Base-by-base conservation (phyloP, 2,113 vertebrate species). In the Eolophus roseicapilla region DNA sequence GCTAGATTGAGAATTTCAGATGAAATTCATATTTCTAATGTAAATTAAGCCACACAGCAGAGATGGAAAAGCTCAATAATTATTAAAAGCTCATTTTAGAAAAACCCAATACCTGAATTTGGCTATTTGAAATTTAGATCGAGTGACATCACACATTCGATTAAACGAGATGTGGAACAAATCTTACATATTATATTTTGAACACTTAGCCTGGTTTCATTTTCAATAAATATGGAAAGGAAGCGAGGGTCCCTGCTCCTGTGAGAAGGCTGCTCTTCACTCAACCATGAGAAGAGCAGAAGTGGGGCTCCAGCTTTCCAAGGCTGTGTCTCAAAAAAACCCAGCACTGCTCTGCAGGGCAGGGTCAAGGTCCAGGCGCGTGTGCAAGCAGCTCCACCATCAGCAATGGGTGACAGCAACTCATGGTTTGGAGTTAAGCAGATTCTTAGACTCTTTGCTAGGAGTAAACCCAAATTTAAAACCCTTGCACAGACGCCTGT, bases 31-130 rank as follows among this genome's bases (percentile, higher is more conserved):
- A 77, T 82, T 88, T 82, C 60, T 35, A 33, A 89, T 92, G 76
- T 43, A 88, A 91, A 93, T 95, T n/a, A 78, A 59, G 71, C 60
- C 59, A 64, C 39, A 35, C 0, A 43, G 71, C 76, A 74, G 81
- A 89, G 85, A 86, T 68, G 24, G 62, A 79, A 69, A 78, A 70
- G 52, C 67, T 86, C 85, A 75, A n/a, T 68, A 91, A 82, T 75
- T 89, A 82, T 82, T 93, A 84, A 83, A 87, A 93, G 78, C 91
- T 90, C 76, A 29, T 70, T 68, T 88, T 35, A 82, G 49, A 64
- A 74, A 50, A 69, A 67, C 4, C 39, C 68, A 46, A 24, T 86
- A 86, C 82, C 84, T 50, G 81, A 67, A 68, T 57, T 60, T 31
- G 83, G 44, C 71, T 52, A 43, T 39, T 76, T 68, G 84, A n/a